phyloP scores from a whole-genome alignment of 2,888 invertebrate species.

The Rhagium mordax region DNA sequence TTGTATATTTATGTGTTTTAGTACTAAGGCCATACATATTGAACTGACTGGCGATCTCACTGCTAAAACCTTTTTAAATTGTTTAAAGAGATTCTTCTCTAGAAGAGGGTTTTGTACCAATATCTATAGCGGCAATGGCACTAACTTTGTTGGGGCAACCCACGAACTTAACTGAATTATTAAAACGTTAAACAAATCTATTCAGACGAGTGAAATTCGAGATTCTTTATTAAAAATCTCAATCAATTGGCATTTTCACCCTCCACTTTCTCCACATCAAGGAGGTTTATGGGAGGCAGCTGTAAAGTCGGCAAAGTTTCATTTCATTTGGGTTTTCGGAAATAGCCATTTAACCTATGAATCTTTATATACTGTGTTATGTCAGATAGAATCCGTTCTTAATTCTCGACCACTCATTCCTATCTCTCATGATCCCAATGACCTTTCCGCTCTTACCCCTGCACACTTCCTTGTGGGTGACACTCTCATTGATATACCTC shows the following conservation, averaged over 20 bases:
- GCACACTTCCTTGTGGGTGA: slow-evolving; percentile 55
- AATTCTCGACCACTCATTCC: slow-evolving; percentile 53
- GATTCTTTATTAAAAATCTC: slow-evolving; percentile 19
- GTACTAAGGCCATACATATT: slow-evolving; percentile 46
- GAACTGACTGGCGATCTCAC: slow-evolving; percentile 45
- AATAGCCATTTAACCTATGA: not conserved
- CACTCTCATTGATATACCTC: slow-evolving; percentile 45
- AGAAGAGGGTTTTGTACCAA: slow-evolving; percentile 30
- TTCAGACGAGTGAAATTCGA: not conserved
- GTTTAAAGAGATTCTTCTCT: slow-evolving; percentile 46
- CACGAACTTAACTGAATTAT: slow-evolving; percentile 36
- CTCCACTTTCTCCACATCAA: slow-evolving; percentile 11
- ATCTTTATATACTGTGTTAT: slow-evolving; percentile 13
- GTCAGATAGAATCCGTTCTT: slow-evolving; percentile 11
- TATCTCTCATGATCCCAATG: slow-evolving; percentile 52
- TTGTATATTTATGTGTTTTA: slow-evolving; percentile 30
- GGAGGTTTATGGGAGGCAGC: slow-evolving; percentile 24
- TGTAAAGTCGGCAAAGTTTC: slow-evolving; percentile 1
- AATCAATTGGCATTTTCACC: slow-evolving; percentile 16
- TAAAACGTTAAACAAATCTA: not conserved
- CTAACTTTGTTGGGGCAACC: slow-evolving; percentile 48
- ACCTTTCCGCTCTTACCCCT: slow-evolving; percentile 52
- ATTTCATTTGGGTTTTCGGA: not conserved
- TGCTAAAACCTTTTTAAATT: slow-evolving; percentile 44
- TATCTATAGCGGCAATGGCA: slow-evolving; percentile 48